These are phyloP conservation scores for Pan paniscus DNA, from an alignment of 2,113 vertebrate genomes.

Conservation along the genomic window DNA sequence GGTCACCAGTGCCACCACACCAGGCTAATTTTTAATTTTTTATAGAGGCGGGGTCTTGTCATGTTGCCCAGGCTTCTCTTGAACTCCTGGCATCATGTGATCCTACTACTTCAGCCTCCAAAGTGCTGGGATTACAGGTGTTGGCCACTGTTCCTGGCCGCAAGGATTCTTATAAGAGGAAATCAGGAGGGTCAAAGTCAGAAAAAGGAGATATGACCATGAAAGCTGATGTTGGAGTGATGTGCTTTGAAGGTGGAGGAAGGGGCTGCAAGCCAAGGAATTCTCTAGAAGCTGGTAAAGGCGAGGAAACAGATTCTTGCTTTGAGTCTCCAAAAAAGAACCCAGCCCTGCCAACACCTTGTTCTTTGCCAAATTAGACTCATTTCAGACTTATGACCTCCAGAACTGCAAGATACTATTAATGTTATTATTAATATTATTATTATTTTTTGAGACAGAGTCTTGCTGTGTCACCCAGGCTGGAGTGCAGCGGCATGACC, in stretches of 20 bases:
- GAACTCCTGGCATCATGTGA: no score
- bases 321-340: neutral
- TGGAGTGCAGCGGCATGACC: neutral
- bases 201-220: neutral
- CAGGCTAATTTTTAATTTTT: no score
- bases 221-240: neutral
- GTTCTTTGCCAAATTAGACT: neutral
- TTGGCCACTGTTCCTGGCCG: neutral
- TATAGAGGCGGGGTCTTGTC: no score
- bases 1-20: no score
- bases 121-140: neutral
- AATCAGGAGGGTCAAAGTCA: neutral
- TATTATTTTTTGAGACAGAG: neutral
- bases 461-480: neutral
- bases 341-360: neutral
- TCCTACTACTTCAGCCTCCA: neutral
- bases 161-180: neutral
- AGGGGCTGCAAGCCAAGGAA: neutral
- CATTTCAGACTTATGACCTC: neutral
- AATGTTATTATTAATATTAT: no score
- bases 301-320: neutral
- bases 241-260: neutral
- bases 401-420: neutral
- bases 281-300: neutral
- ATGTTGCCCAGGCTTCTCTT: no score